These are phyloP conservation scores for Stylophora pistillata DNA, from an alignment of 64 coral and sea anemone species.

Conservation along the genomic window DNA sequence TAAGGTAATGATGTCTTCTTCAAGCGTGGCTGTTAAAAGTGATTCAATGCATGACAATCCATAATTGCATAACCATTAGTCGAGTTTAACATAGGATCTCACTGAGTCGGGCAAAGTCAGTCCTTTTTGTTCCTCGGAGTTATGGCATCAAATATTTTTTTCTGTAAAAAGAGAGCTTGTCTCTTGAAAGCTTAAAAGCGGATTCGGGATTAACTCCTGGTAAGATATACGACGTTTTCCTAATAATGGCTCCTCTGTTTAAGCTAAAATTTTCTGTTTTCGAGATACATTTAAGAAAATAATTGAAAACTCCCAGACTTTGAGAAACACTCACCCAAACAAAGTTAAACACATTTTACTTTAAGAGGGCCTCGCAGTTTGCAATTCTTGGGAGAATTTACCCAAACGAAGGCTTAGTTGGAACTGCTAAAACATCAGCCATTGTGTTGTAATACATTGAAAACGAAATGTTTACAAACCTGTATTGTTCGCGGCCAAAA, in stretches of 20 bases:
- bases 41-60: too few species aligned
- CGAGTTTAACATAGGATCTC: too few species aligned
- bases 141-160: too few species aligned
- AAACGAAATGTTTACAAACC: constrained; percentile 18
- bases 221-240: not conserved
- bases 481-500: not conserved
- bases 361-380: not conserved
- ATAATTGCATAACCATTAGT: too few species aligned
- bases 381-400: not conserved
- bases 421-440: not conserved
- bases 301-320: not conserved
- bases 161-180: too few species aligned
- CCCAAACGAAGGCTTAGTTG: not conserved
- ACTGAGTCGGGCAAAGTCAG: too few species aligned
- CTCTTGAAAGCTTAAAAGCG: too few species aligned
- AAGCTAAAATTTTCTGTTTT: constrained; percentile 36
- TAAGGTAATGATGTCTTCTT: too few species aligned
- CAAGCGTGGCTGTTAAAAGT: too few species aligned
- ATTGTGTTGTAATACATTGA: not conserved
- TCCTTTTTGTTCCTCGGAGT: too few species aligned
- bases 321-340: not conserved
- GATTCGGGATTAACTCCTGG: too few species aligned
- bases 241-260: not conserved
- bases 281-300: not conserved
- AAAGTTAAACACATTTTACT: not conserved